phyloP scores from a whole-genome alignment of 2,113 vertebrate genomes.

The Mustelus asterias region DNA sequence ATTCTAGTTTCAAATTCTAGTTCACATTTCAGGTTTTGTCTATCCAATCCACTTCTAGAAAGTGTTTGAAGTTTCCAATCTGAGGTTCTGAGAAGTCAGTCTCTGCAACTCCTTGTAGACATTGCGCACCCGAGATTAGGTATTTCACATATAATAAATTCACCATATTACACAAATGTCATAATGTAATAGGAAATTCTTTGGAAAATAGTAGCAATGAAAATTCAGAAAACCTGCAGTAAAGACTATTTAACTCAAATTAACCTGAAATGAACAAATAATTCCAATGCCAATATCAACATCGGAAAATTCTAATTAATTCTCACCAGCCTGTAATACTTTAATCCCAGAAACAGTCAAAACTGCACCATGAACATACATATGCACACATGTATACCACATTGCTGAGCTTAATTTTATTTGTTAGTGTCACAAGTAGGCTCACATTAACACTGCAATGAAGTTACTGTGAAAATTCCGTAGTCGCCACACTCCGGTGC shows the following conservation, averaged over 20 bases:
- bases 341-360: not conserved
- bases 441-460: too few species aligned
- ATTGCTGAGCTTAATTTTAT: too few species aligned
- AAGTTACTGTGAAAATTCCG: too few species aligned
- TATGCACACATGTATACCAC: not conserved
- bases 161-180: not conserved
- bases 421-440: too few species aligned
- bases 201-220: not conserved
- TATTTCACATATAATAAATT: not conserved
- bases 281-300: not conserved
- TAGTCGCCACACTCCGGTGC: too few species aligned
- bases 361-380: not conserved
- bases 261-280: not conserved
- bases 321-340: not conserved
- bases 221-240: not conserved
- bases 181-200: not conserved
- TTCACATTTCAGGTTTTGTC: not conserved
- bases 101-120: not conserved
- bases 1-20: not conserved
- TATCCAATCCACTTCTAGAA: not conserved
- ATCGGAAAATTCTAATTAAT: not conserved
- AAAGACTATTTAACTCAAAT: not conserved
- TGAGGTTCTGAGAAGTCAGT: not conserved
- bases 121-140: not conserved
- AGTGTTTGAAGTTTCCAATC: not conserved